Evolutionary conservation across 2,797 vertebrate species (phyloP), one percentile per base, ranked within the genome.

Genomic region (Enteromius radiatus): DNA sequence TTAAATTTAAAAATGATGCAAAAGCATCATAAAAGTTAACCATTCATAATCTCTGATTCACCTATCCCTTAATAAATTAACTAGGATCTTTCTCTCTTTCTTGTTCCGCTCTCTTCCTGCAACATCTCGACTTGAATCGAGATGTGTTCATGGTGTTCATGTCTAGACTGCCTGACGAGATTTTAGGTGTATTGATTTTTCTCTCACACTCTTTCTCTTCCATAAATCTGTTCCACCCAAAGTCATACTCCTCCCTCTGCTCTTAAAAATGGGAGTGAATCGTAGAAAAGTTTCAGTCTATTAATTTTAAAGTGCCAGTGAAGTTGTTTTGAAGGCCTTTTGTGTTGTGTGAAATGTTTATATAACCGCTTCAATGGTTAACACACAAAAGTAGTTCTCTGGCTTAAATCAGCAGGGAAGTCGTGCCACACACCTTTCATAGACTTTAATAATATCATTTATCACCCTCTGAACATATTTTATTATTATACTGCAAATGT

Each of bases 161-260:
- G 79, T 78, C 76, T 80, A 77, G 78, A 84, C 84, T 81, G 71
- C 45, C 56, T 31, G 49, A 67, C 75, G 76, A 79, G 77, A 84
- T 84, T 87, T 79, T 68, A 54, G 81, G 64, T 83, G 31, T 83
- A 86, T 87, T 83, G 68, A 84, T 88, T 90, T 84, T 88, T 86
- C 84, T 89, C 73, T 90, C 82, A 83, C 21, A 38, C 83, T 90
- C 68, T 28, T 49, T 82, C 81, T 84, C 63, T 70, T 78, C 70
- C 19, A 76, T 52, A 67, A 71, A 83, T 84, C 86, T 86, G 83
- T 82, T 31, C 69, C 76, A 38, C 38, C 63, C n/a, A 28, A 63
- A 63, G 31, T 45, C 33, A 43, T 6, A 59, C 26, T 81, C 15
- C 23, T 65, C 52, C 28, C 33, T 74, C 56, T 28, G 14, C 41